phyloP scores from a whole-genome alignment of 2,113 vertebrate genomes.

The Callocephalon fimbriatum region DNA sequence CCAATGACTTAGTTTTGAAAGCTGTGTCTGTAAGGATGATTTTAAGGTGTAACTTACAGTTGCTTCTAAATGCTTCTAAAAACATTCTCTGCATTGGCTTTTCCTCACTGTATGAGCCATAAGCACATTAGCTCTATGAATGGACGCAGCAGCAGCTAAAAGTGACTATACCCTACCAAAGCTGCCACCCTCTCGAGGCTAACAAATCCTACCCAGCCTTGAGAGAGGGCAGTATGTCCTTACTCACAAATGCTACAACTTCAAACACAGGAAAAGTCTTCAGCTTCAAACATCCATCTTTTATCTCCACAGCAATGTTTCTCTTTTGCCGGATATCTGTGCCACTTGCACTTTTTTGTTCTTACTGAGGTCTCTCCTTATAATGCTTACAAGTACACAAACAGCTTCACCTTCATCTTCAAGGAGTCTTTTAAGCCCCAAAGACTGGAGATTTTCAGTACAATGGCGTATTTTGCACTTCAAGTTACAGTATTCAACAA shows the following conservation, averaged over 20 bases:
- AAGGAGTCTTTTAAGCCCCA: slow-evolving; percentile 10
- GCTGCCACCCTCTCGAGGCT: background rate
- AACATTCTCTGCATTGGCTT: background rate
- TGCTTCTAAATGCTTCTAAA: background rate
- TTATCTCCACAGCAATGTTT: background rate
- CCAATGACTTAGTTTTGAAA: background rate
- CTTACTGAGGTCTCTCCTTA: background rate
- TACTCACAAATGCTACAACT: background rate
- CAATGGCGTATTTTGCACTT: slow-evolving; percentile 4
- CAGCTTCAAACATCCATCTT: background rate
- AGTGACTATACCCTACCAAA: background rate
- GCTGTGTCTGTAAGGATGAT: background rate
- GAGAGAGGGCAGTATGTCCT: background rate
- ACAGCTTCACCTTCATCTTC: slow-evolving; percentile 37
- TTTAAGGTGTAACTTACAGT: background rate
- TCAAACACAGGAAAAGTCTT: background rate
- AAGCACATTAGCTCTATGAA: background rate
- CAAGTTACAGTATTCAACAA: background rate
- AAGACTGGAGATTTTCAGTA: background rate
- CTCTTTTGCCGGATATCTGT: background rate
- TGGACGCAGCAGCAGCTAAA: background rate
- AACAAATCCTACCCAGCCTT: background rate
- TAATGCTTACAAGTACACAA: slow-evolving; percentile 8
- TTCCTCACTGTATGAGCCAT: background rate
- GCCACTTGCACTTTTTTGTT: background rate